Conservation (phyloP, 2,888 invertebrate genomes). For the Parnassius mnemosyne region DNA sequence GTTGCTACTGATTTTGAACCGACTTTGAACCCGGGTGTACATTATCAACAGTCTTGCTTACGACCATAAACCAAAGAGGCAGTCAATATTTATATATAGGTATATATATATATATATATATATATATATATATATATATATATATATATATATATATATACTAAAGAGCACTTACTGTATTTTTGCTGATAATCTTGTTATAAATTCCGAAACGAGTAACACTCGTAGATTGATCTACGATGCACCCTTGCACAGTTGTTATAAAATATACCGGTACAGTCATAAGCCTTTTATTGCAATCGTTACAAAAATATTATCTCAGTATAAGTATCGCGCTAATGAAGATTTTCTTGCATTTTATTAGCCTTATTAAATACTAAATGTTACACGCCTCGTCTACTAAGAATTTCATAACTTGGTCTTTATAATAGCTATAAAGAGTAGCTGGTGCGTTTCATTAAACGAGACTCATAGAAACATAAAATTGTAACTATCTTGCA, state of each 20-base stretch:
- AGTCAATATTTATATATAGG: too few relatives aligned
- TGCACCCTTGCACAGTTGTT: neutral
- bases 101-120: too few relatives aligned
- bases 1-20: too few relatives aligned
- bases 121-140: too few relatives aligned
- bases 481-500: slow-evolving; percentile 21
- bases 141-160: too few relatives aligned
- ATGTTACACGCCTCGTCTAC: slow-evolving; percentile 9
- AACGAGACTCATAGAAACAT: slow-evolving; percentile 13
- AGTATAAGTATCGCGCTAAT: slow-evolving; percentile 7
- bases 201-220: too few relatives aligned
- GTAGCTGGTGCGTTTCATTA: slow-evolving; percentile 16
- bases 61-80: too few relatives aligned
- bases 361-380: slow-evolving; percentile 21
- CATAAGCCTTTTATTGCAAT: slow-evolving; percentile 11
- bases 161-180: too few relatives aligned
- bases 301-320: neutral
- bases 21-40: too few relatives aligned
- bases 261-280: slow-evolving; percentile 8
- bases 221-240: too few relatives aligned
- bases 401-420: slow-evolving; percentile 18
- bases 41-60: too few relatives aligned
- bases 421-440: slow-evolving; percentile 22
- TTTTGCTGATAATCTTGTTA: too few relatives aligned
- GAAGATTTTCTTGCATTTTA: slow-evolving; percentile 20